Conservation (phyloP, 2,888 invertebrate genomes). For the Drosophila anomelani region DNA sequence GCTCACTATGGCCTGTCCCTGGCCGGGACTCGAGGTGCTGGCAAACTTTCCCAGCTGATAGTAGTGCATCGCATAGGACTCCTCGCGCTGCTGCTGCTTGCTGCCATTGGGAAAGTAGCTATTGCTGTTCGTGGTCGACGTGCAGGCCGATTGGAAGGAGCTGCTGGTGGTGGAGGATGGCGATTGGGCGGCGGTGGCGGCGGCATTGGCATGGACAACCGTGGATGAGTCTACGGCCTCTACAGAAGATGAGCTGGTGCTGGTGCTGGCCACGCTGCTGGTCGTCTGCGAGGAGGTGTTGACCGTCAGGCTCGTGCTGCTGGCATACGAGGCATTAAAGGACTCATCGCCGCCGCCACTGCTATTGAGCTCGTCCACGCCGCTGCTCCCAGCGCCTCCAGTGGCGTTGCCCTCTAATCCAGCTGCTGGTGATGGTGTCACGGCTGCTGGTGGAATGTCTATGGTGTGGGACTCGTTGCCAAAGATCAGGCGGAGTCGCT, state of each 20-base stretch:
- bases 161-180: constrained; percentile 59
- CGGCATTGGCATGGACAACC: constrained; percentile 11
- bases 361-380: constrained; percentile 56
- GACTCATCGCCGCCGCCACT: constrained; percentile 66
- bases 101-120: constrained; percentile 52
- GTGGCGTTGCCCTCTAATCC: not conserved
- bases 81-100: constrained; percentile 44
- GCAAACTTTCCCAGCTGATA: constrained; percentile 42
- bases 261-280: constrained; percentile 20
- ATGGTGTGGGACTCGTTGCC: constrained; percentile 96
- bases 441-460: constrained; percentile 89
- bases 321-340: constrained; percentile 67
- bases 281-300: constrained; percentile 41
- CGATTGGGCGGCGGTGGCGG: constrained; percentile 33
- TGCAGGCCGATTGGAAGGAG: constrained; percentile 77
- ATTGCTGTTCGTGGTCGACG: constrained; percentile 56
- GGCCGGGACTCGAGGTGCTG: constrained; percentile 44
- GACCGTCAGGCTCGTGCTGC: constrained; percentile 49
- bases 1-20: constrained; percentile 62
- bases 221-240: constrained; percentile 43
- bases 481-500: constrained; percentile 93
- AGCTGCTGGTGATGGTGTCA: constrained; percentile 3
- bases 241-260: constrained; percentile 39
- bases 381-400: constrained; percentile 35
- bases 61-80: constrained; percentile 29